Conservation (phyloP, 2,113 vertebrate genomes). For the Tyto alba region DNA sequence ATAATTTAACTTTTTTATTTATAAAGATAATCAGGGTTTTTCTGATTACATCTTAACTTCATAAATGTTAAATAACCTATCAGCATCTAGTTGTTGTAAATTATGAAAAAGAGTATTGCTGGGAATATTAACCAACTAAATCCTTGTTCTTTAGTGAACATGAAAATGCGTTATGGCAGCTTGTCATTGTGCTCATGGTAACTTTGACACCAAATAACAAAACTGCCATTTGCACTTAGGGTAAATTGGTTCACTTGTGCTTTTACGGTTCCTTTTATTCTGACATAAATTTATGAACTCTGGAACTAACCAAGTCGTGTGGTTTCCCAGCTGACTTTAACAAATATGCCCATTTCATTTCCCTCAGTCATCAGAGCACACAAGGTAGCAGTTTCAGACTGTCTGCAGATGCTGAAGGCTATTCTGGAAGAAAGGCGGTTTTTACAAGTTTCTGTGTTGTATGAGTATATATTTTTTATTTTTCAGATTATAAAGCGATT, state of each 20-base stretch:
- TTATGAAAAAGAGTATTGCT: slow-evolving; percentile 93
- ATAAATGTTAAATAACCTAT: slow-evolving; percentile 99
- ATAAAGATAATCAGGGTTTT: slow-evolving; percentile 98
- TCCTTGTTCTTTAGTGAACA: slow-evolving; percentile 77
- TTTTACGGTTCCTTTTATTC: slow-evolving; percentile 66
- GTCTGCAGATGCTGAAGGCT: slow-evolving; percentile 50
- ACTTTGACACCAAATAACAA: slow-evolving; percentile 82
- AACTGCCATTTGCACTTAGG: slow-evolving; percentile 83
- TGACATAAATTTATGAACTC: slow-evolving; percentile 78
- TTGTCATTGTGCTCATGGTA: slow-evolving; percentile 78
- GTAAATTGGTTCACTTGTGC: slow-evolving; percentile 75
- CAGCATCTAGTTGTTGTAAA: slow-evolving; percentile 99
- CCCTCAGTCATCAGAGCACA: slow-evolving; percentile 57
- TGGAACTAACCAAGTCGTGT: slow-evolving; percentile 64
- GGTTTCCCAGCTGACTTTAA: slow-evolving; percentile 72
- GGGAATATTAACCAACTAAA: slow-evolving; percentile 96
- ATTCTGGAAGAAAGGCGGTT: not conserved
- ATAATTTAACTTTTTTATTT: slow-evolving; percentile 99
- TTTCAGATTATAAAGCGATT: not conserved
- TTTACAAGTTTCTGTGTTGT: not conserved
- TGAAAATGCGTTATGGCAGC: slow-evolving; percentile 83
- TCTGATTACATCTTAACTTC: slow-evolving; percentile 99
- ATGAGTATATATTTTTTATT: not conserved
- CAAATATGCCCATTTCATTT: slow-evolving; percentile 71
- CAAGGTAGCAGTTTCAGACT: slow-evolving; percentile 45